Evolutionary conservation across 1,140 invertebrate species (phyloP).

Genomic region (Ruditapes philippinarum): DNA sequence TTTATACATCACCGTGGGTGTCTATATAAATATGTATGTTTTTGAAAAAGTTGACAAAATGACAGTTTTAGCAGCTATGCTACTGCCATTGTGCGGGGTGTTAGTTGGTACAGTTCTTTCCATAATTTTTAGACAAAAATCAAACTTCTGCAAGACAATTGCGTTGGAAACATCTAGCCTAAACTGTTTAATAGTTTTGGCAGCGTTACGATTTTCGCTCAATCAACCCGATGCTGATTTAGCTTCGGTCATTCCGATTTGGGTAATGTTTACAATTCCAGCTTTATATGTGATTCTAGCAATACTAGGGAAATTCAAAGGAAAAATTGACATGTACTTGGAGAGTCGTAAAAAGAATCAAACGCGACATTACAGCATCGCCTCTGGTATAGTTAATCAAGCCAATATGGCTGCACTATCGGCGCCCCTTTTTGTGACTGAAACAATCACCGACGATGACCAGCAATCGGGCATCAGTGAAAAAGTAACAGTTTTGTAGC

Average conservation of each 20-base stretch:
- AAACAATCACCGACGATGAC: slow-evolving; percentile 80
- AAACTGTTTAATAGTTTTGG: slow-evolving; percentile 82
- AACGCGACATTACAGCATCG: slow-evolving; percentile 81
- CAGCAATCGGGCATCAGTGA: slow-evolving; percentile 78
- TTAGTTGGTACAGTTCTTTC: slow-evolving; percentile 76
- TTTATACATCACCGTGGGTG: slow-evolving; percentile 84
- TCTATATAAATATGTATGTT: slow-evolving; percentile 86
- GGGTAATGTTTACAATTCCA: slow-evolving; percentile 84
- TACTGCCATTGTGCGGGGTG: slow-evolving; percentile 82
- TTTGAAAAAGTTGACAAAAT: slow-evolving; percentile 80
- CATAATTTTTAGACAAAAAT: slow-evolving; percentile 79
- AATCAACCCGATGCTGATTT: slow-evolving; percentile 80
- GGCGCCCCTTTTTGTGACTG: slow-evolving; percentile 82
- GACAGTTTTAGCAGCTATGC: slow-evolving; percentile 77
- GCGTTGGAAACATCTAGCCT: slow-evolving; percentile 83
- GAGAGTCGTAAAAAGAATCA: slow-evolving; percentile 78
- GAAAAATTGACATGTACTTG: slow-evolving; percentile 71
- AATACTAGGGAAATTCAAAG: slow-evolving; percentile 75
- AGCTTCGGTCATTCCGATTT: slow-evolving; percentile 82
- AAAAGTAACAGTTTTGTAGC: slow-evolving; percentile 84
- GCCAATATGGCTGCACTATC: slow-evolving; percentile 83
- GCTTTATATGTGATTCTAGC: slow-evolving; percentile 81
- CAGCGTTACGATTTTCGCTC: slow-evolving; percentile 82
- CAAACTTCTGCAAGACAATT: slow-evolving; percentile 79
- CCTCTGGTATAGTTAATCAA: slow-evolving; percentile 82